Evolutionary conservation across 2,888 invertebrate genomes (phyloP).

Genomic region (Apotomis capreana): DNA sequence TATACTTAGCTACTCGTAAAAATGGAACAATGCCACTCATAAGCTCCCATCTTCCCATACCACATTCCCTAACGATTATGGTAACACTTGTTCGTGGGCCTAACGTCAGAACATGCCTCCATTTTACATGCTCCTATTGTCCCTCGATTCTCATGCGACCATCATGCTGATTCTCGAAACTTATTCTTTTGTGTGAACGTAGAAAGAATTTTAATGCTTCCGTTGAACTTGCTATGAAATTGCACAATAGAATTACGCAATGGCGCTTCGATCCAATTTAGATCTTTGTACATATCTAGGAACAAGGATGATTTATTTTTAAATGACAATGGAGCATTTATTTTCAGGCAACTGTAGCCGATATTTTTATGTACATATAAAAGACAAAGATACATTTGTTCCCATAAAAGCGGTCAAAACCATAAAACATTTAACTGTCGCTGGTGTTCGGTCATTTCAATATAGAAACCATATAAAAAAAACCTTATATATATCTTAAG

Average conservation of each 20-base stretch:
- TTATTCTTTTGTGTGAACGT: constrained; percentile 79
- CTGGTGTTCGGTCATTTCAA: no score
- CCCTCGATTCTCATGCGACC: constrained; percentile 73
- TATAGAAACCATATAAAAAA: no score
- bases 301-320: not conserved
- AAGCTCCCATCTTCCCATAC: not conserved
- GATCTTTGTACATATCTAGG: not conserved
- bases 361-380: no score
- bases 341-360: no score
- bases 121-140: constrained; percentile 65
- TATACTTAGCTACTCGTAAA: not conserved
- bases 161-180: constrained; percentile 76
- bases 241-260: constrained; percentile 70
- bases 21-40: not conserved
- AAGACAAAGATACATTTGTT: no score
- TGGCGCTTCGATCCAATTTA: constrained; percentile 62
- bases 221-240: constrained; percentile 74
- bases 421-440: no score
- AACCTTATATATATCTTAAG: no score
- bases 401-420: no score
- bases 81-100: constrained; percentile 17
- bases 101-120: constrained; percentile 50
- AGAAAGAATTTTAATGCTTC: constrained; percentile 81
- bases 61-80: not conserved
- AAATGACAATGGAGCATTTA: no score